Base-by-base conservation (phyloP, 2,797 vertebrate species). In the Avahi laniger region DNA sequence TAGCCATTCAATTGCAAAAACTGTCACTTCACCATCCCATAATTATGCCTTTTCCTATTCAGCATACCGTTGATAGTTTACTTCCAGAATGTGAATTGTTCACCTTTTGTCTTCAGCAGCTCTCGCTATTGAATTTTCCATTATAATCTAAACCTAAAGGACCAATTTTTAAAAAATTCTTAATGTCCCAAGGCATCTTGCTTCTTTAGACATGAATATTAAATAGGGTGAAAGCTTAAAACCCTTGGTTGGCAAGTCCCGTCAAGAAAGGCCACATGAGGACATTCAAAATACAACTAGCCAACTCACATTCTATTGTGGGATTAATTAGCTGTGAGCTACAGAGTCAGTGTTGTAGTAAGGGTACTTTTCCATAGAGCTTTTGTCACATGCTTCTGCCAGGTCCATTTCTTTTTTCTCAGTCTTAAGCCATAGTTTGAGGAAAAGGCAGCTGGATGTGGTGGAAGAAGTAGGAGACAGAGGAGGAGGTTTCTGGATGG, bases 151-250 rank as follows among this genome's bases (percentile, higher is more conserved):
- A 97, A 98, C 97, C 97, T 97, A 97, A 97, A 97, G 97, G 97
- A 97, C 94, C 97, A 97, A 97, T 97, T 98, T 97, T 97, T 95
- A 0, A 97, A 97, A 97, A 97, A 97, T 97, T 97, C 96, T 89
- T 97, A 97, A 96, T 97, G 97, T 98, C 97, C 93, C 97, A 95
- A 97, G 97, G 93, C 84, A 63, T 93, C 81, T 97, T 94, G 76
- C 89, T 97, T 96, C 96, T 97, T 97, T 96, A 96, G 95, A 93
- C 96, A 98, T 98, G 97, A 97, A 98, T 98, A 98, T 98, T 97
- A 98, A 98, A 94, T 97, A 97, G 97, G 89, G 91, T 97, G 97
- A 97, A 97, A 96, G 96, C 97, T 97, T 97, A 94, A 98, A 97
- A 91, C 94, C 96, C 97, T 96, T 52, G 83, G 95, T 97, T 97